These are phyloP conservation scores for Dryobota labecula DNA, from an alignment of 2,888 invertebrate species.

Conservation along the genomic window DNA sequence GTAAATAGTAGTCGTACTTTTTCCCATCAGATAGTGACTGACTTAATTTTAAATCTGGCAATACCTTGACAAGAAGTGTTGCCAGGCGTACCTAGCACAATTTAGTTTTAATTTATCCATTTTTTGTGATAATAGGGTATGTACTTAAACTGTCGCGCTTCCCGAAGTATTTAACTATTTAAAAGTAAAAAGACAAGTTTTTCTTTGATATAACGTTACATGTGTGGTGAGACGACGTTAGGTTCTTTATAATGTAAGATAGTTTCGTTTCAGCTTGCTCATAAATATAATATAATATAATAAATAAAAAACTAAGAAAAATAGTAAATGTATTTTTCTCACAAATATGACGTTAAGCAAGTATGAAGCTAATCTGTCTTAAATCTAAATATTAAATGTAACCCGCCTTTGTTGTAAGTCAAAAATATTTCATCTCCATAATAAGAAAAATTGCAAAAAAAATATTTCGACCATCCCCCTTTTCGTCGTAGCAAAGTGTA, in stretches of 20 bases:
- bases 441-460: constrained; percentile 50
- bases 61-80: constrained; percentile 69
- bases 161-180: constrained; percentile 70
- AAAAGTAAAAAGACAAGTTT: constrained; percentile 78
- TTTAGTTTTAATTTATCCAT: constrained; percentile 84
- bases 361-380: constrained; percentile 80
- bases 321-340: constrained; percentile 37
- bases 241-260: constrained; percentile 78
- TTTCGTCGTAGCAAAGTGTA: constrained; percentile 58
- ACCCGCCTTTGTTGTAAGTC: constrained; percentile 70
- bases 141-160: constrained; percentile 82
- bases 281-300: constrained; percentile 31
- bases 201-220: constrained; percentile 84
- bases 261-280: constrained; percentile 78
- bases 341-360: constrained; percentile 66
- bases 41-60: constrained; percentile 75
- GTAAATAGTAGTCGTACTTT: constrained; percentile 81
- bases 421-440: constrained; percentile 46
- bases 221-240: constrained; percentile 91
- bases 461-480: constrained; percentile 30
- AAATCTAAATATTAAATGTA: constrained; percentile 72
- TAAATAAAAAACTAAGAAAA: constrained; percentile 46
- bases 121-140: constrained; percentile 88
- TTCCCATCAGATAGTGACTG: constrained; percentile 89
- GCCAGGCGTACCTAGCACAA: constrained; percentile 84